Percentiles rank a stretch among this genome's conserved stretches.
Evolutionary conservation across 2,797 vertebrate genomes (phyloP).

Genomic region (Thalassophryne amazonica): DNA sequence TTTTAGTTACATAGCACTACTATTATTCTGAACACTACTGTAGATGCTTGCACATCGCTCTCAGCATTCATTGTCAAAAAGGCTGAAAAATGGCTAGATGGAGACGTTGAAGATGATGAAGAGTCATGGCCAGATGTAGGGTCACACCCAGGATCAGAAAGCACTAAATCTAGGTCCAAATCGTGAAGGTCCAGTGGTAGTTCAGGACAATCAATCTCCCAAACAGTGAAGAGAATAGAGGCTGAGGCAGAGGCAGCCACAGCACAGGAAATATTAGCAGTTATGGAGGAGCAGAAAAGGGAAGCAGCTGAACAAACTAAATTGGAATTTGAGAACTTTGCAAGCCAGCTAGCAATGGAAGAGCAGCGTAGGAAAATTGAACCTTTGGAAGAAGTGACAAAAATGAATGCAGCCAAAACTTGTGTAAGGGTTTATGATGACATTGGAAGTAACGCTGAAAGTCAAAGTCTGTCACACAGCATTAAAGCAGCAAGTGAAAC

Average conservation of each 20-base stretch:
- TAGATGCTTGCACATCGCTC: slow-evolving; percentile 8
- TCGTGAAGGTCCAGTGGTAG: not conserved
- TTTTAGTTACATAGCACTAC: too few species aligned
- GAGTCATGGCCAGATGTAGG: slow-evolving; percentile 26
- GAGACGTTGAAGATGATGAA: not conserved
- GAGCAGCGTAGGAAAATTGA: not conserved
- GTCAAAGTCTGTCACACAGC: too few species aligned
- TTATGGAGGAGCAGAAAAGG: not conserved
- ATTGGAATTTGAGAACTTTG: not conserved
- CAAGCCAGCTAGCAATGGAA: not conserved
- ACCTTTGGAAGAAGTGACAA: not conserved
- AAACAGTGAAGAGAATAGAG: not conserved
- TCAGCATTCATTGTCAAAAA: slow-evolving; percentile 11
- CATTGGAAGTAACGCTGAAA: not conserved
- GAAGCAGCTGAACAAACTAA: not conserved
- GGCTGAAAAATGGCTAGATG: slow-evolving; percentile 1
- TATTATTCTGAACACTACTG: too few species aligned
- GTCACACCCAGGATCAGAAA: slow-evolving; percentile 6
- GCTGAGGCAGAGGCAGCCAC: not conserved
- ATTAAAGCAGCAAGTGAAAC: not conserved
- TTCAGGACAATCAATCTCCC: not conserved
- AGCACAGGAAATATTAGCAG: not conserved
- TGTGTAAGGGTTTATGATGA: not conserved
- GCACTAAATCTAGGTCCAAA: slow-evolving; percentile 1
- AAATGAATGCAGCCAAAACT: not conserved